Percentiles rank a stretch among this genome's conserved stretches.
Conservation (phyloP, 2,888 invertebrate species). For the Campopleginae sp. region DNA sequence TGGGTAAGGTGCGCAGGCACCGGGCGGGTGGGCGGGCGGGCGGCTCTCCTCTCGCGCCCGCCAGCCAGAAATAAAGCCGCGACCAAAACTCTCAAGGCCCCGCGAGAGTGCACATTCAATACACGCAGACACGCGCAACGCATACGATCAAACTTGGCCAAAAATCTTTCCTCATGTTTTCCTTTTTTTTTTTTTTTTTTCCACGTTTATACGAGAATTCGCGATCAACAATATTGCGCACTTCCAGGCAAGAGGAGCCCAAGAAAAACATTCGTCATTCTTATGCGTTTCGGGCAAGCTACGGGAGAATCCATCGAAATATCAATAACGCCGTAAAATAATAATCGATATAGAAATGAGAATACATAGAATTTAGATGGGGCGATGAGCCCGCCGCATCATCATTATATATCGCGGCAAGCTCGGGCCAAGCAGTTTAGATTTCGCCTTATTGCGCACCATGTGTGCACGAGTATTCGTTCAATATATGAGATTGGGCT, state of each 20-base stretch:
- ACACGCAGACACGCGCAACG: constrained; percentile 30
- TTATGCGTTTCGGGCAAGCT: neutral
- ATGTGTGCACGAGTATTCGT: constrained; percentile 21
- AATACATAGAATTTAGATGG: too few relatives aligned
- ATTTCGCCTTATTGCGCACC: constrained; percentile 52
- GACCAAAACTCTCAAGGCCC: constrained; percentile 65
- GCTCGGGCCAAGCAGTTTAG: constrained; percentile 48
- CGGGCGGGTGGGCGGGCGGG: constrained; percentile 68
- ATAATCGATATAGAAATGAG: constrained; percentile 38
- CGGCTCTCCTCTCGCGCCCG: constrained; percentile 57
- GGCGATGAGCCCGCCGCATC: too few relatives aligned
- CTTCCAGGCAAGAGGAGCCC: neutral
- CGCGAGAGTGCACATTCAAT: constrained; percentile 57
- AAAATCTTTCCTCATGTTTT: constrained; percentile 18
- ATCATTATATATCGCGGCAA: too few relatives aligned
- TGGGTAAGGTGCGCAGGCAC: constrained; percentile 70
- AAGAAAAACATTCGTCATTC: neutral
- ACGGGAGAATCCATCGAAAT: neutral
- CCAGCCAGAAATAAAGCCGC: constrained; percentile 76
- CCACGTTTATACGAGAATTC: neutral
- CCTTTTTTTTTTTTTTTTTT: neutral
- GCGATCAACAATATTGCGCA: neutral
- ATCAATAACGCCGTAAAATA: neutral
- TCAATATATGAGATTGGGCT: constrained; percentile 6
- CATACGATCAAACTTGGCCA: constrained; percentile 38